phyloP scores from a whole-genome alignment of 2,888 invertebrate genomes.

The Melieria crassipennis region DNA sequence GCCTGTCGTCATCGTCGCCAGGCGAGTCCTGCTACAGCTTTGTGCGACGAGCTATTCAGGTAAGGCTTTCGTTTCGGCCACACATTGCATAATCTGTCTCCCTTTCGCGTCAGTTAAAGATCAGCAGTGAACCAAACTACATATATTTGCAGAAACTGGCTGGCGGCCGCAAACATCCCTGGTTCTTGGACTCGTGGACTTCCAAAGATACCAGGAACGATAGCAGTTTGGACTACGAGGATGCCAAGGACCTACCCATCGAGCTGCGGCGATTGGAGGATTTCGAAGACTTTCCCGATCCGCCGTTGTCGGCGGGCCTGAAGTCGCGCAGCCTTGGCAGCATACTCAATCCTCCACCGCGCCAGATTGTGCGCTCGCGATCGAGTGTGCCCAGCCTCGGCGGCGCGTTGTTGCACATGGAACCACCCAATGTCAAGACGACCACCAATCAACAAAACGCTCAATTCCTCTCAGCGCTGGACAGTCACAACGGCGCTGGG shows the following conservation, averaged over 20 bases:
- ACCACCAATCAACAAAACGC: slow-evolving; percentile 38
- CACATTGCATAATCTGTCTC: slow-evolving; percentile 7
- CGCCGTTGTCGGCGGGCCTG: slow-evolving; percentile 71
- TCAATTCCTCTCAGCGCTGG: slow-evolving; percentile 37
- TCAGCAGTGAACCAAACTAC: too few relatives aligned
- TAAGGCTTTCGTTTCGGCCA: slow-evolving; percentile 50
- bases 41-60: slow-evolving; percentile 84
- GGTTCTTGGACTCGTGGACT: slow-evolving; percentile 86
- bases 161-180: slow-evolving; percentile 75
- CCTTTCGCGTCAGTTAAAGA: too few relatives aligned
- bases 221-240: slow-evolving; percentile 71
- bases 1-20: slow-evolving; percentile 81
- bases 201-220: slow-evolving; percentile 69
- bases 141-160: slow-evolving; percentile 73
- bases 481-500: slow-evolving; percentile 31
- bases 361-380: slow-evolving; percentile 77
- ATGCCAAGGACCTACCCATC: slow-evolving; percentile 84
- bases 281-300: slow-evolving; percentile 69
- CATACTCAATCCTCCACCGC: slow-evolving; percentile 79
- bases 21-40: slow-evolving; percentile 96
- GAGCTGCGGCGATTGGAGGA: slow-evolving; percentile 85
- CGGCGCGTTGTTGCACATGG: slow-evolving; percentile 51
- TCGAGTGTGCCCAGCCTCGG: slow-evolving; percentile 79
- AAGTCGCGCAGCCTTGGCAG: slow-evolving; percentile 88
- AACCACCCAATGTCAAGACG: slow-evolving; percentile 31